Evolutionary conservation across 2,888 invertebrate genomes (phyloP).

Genomic region (Junonia oenone): DNA sequence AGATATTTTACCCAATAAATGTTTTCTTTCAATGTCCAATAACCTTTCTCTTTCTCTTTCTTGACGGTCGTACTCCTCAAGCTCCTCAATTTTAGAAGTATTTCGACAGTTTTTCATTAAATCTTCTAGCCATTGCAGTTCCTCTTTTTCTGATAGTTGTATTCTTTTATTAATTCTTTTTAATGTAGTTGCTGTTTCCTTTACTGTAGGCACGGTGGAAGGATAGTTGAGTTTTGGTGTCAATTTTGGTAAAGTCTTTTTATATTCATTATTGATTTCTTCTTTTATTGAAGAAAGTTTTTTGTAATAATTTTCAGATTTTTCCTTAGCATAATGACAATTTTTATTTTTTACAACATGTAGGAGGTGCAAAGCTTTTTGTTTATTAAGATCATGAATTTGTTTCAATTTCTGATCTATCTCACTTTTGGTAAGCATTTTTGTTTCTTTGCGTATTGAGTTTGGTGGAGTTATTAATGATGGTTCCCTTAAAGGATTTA

Average conservation of each 20-base stretch:
- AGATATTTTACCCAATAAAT: conserved; percentile 77
- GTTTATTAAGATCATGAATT: conserved; percentile 55
- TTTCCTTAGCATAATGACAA: conserved; percentile 48
- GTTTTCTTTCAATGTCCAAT: conserved; percentile 78
- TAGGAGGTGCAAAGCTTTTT: conserved; percentile 49
- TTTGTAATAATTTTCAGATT: conserved; percentile 46
- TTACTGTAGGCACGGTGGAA: conserved; percentile 41
- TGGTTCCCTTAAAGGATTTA: conserved; percentile 11
- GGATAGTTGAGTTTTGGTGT: conserved; percentile 31
- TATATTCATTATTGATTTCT: conserved; percentile 40
- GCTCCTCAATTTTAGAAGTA: conserved; percentile 53
- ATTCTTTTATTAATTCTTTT: conserved; percentile 74
- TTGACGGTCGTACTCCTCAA: conserved; percentile 65
- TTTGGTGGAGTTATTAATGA: conserved; percentile 45
- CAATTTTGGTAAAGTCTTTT: conserved; percentile 37
- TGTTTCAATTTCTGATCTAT: conserved; percentile 59
- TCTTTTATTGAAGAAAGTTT: conserved; percentile 43
- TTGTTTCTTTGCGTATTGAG: conserved; percentile 43
- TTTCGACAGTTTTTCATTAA: conserved; percentile 67
- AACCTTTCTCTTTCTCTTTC: conserved; percentile 68
- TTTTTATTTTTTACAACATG: conserved; percentile 50
- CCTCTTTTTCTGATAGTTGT: conserved; percentile 62
- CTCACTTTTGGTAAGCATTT: conserved; percentile 55
- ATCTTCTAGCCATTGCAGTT: conserved; percentile 72
- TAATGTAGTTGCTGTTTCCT: conserved; percentile 70